Percentiles rank a stretch among this genome's conserved stretches.
Conservation (phyloP, 2,797 vertebrate genomes). For the Tangara arthus region DNA sequence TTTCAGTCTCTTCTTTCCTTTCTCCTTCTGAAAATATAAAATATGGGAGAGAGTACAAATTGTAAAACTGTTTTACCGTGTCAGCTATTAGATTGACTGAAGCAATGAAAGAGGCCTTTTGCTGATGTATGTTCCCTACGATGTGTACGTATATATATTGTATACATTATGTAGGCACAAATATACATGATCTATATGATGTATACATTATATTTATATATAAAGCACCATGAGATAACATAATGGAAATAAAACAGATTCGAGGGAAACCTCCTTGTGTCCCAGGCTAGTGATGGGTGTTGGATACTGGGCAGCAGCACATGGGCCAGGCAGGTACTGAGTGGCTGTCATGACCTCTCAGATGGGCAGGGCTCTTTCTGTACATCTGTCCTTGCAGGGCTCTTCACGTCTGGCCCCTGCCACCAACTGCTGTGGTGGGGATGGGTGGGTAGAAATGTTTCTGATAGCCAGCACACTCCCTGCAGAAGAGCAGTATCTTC, state of each 20-base stretch:
- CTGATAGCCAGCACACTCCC: neutral
- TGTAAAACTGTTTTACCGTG: neutral
- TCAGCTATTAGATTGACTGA: neutral
- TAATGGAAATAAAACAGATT: neutral
- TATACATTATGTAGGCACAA: neutral
- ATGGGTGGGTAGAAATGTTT: accelerated
- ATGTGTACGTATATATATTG: accelerated
- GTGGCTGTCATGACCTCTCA: neutral
- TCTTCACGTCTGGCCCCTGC: accelerated
- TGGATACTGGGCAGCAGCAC: neutral
- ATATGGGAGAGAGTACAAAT: neutral
- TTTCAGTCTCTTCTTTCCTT: neutral
- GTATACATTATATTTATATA: neutral
- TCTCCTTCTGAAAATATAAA: neutral
- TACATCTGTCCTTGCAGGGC: neutral
- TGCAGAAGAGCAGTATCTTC: neutral
- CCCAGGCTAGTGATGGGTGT: neutral
- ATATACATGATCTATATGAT: neutral
- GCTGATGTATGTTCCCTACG: neutral
- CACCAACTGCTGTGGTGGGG: accelerated
- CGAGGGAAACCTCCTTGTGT: neutral
- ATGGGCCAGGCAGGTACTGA: accelerated
- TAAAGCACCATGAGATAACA: neutral
- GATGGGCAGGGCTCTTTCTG: neutral
- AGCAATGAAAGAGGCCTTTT: neutral